These are phyloP conservation scores for Leptodactylus fuscus DNA, from an alignment of 2,113 vertebrate species.

Conservation along the genomic window DNA sequence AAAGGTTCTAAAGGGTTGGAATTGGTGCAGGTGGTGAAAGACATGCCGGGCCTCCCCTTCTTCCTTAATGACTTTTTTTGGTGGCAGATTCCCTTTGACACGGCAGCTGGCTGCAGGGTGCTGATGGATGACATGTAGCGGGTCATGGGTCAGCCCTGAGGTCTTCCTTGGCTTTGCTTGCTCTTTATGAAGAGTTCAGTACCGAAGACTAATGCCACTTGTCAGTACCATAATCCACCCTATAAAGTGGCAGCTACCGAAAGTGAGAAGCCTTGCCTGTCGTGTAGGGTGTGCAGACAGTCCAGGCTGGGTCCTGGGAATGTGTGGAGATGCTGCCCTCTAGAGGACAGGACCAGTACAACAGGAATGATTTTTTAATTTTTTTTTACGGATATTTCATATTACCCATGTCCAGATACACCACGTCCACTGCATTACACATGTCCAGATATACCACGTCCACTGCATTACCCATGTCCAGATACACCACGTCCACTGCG, in stretches of 20 bases:
- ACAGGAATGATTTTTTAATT: not conserved
- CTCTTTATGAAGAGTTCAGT: not conserved
- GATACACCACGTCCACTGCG: too few relatives aligned
- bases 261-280: not conserved
- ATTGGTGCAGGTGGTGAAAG: too few relatives aligned
- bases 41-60: too few relatives aligned
- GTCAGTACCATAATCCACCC: not conserved
- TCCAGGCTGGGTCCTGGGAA: not conserved
- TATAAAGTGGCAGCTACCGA: not conserved
- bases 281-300: not conserved
- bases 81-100: not conserved
- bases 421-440: too few relatives aligned
- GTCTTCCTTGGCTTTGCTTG: not conserved
- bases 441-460: too few relatives aligned
- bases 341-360: not conserved
- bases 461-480: too few relatives aligned
- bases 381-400: not conserved
- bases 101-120: not conserved
- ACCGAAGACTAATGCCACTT: not conserved
- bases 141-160: not conserved
- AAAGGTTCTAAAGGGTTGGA: too few relatives aligned
- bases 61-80: too few relatives aligned
- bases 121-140: not conserved
- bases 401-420: too few relatives aligned
- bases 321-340: constrained; percentile 1